Evolutionary conservation across 2,113 vertebrate genomes (phyloP), one percentile per base, ranked within the genome.

Genomic region (Passerina amoena): DNA sequence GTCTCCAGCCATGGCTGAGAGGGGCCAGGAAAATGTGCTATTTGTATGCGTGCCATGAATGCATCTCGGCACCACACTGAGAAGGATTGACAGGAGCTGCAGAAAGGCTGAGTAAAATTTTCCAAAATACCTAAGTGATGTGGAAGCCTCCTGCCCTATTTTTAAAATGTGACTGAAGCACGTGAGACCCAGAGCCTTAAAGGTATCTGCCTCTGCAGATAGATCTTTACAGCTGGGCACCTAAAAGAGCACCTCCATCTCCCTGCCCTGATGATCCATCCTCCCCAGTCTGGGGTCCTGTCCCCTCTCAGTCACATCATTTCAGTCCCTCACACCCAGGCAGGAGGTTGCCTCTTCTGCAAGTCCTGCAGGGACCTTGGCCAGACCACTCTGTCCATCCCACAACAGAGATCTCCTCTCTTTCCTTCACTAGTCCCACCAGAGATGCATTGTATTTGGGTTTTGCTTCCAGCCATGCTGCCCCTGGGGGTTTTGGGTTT

Each of bases 41-140:
- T 91, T 95, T 94, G 90, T 47, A 83, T 72, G 40, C 0, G 0
- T 82, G 90, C 50, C 70, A 40, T 51, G 70, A 68, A 54, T 61
- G 48, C 2, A 2, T 87, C 94, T 94, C 28, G 0, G 87, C 84
- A 85, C 70, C 28, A 2, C 5, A 5, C 70, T 91, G 90, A 90
- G 69, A 71, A 91, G 94, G 90, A 95, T 76, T 95, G 96, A 97
- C 94, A 95, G 82, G 92, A 97, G 95, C 87, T 95, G 92, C 85
- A 96, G 92, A 93, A 87, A 85, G 92, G 90, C 94, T 93, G 95
- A 97, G 85, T 89, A 97, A 96, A 96, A 96, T 96, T 95, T 96
- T 97, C 94, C 94, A 82, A 96, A 97, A 97, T 96, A 95, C 94
- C 75, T 94, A 93, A 97, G 85, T 91, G 94, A 71, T 82, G 92